Evolutionary conservation across 2,113 vertebrate genomes (phyloP).

Genomic region (Alexandromys fortis): DNA sequence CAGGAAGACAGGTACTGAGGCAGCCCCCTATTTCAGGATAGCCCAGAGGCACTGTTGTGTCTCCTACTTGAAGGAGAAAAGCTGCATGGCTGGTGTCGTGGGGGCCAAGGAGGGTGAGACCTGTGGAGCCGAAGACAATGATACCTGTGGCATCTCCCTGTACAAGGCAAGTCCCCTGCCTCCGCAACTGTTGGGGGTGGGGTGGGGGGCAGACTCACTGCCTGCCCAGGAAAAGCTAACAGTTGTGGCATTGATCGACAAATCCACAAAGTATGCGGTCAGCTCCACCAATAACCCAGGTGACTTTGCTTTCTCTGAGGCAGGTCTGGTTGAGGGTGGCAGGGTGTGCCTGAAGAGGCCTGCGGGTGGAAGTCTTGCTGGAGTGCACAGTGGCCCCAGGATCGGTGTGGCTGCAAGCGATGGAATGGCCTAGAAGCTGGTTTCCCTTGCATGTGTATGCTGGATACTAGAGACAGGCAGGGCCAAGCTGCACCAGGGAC

Average conservation of each 20-base stretch:
- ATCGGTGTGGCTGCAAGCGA: background rate
- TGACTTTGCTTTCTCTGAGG: background rate
- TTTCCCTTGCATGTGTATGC: background rate
- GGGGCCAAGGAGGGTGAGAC: conserved; percentile 88
- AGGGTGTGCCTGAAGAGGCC: background rate
- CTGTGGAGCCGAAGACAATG: conserved; percentile 84
- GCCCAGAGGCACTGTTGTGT: conserved; percentile 93
- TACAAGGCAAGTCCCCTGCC: conserved; percentile 87
- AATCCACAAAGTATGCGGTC: background rate
- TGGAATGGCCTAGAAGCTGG: background rate
- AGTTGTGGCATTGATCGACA: background rate
- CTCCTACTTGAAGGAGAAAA: conserved; percentile 90
- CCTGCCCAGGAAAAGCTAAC: background rate
- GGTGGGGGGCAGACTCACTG: background rate
- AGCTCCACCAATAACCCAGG: too few relatives aligned
- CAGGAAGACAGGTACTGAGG: background rate
- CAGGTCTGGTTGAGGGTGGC: background rate
- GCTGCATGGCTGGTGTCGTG: conserved; percentile 90
- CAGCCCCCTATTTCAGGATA: conserved; percentile 82
- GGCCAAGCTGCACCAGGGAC: background rate
- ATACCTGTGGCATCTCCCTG: conserved; percentile 87
- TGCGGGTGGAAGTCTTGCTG: background rate
- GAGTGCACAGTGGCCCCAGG: background rate
- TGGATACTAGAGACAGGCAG: background rate
- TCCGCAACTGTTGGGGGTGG: background rate